These are phyloP conservation scores for Gastracanthus pulcherrimus DNA, from an alignment of 2,888 invertebrate genomes.

Conservation along the genomic window DNA sequence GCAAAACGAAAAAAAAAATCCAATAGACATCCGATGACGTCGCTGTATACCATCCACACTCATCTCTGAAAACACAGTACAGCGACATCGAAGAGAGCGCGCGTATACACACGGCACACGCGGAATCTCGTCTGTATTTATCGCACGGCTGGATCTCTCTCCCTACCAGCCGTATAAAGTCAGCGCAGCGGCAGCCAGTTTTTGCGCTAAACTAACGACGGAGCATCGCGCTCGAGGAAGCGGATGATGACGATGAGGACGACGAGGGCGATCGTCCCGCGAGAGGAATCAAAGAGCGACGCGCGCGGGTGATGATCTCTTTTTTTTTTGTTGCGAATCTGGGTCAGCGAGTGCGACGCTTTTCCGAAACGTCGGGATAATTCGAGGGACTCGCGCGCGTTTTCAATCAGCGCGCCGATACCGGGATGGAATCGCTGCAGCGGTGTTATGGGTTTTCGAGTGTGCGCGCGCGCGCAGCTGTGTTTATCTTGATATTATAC, in stretches of 20 bases:
- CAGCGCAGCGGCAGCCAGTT: not conserved
- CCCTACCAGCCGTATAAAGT: not conserved
- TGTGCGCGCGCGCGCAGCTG: too few species aligned
- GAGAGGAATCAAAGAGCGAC: not conserved
- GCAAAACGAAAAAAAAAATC: too few species aligned
- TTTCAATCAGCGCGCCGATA: not conserved
- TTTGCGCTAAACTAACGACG: slow-evolving; percentile 5
- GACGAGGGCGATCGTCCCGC: too few species aligned
- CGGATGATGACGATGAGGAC: too few species aligned
- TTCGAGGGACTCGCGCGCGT: not conserved
- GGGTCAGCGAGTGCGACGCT: slow-evolving; percentile 18
- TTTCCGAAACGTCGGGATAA: too few species aligned
- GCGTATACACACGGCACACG: not conserved
- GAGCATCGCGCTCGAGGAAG: slow-evolving; percentile 4
- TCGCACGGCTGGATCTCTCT: slow-evolving; percentile 5
- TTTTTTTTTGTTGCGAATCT: not conserved
- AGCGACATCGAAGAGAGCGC: not conserved
- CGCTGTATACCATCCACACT: too few species aligned
- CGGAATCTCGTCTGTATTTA: slow-evolving; percentile 11
- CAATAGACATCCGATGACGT: too few species aligned
- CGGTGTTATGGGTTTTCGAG: too few species aligned
- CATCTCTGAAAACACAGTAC: too few species aligned
- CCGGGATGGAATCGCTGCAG: too few species aligned
- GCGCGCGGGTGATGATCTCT: not conserved
- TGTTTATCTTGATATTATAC: too few species aligned